Percentiles rank a stretch among this genome's conserved stretches.
phyloP scores from a whole-genome alignment of 2,888 invertebrate genomes.

The Mythimna albipuncta region DNA sequence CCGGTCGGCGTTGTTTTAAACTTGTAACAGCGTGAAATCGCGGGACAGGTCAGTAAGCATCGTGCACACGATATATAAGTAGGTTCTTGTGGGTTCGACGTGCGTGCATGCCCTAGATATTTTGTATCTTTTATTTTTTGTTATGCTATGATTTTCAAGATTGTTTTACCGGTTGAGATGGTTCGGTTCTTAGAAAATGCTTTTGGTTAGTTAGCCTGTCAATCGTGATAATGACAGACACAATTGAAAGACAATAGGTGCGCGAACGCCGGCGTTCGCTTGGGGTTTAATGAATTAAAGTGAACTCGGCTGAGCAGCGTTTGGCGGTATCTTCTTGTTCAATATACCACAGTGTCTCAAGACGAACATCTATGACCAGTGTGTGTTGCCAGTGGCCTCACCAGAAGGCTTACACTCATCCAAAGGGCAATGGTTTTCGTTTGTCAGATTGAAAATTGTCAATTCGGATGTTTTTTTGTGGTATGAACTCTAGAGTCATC shows the following conservation, averaged over 20 bases:
- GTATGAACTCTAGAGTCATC: neutral
- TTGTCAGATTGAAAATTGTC: neutral
- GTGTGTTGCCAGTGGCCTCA: no score
- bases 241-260: no score
- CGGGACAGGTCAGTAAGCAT: constrained; percentile 84
- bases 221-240: no score
- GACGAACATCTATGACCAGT: no score
- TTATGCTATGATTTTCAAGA: constrained; percentile 1
- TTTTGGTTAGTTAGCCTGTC: neutral
- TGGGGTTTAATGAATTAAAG: no score
- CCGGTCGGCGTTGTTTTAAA: constrained; percentile 75
- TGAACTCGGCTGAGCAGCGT: neutral
- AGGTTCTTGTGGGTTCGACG: constrained; percentile 15
- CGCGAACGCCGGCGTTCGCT: no score
- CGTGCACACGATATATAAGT: constrained; percentile 71
- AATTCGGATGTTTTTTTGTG: neutral
- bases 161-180: neutral
- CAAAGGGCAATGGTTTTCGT: no score
- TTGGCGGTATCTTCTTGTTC: no score
- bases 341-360: no score
- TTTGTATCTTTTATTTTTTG: constrained; percentile 45
- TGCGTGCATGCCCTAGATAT: constrained; percentile 53
- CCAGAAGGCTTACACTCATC: no score
- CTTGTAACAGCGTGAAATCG: constrained; percentile 85
- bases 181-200: neutral